Evolutionary conservation across 2,113 vertebrate genomes (phyloP), one percentile per base, ranked within the genome.

Genomic region (Brachyhypopomus gauderio): DNA sequence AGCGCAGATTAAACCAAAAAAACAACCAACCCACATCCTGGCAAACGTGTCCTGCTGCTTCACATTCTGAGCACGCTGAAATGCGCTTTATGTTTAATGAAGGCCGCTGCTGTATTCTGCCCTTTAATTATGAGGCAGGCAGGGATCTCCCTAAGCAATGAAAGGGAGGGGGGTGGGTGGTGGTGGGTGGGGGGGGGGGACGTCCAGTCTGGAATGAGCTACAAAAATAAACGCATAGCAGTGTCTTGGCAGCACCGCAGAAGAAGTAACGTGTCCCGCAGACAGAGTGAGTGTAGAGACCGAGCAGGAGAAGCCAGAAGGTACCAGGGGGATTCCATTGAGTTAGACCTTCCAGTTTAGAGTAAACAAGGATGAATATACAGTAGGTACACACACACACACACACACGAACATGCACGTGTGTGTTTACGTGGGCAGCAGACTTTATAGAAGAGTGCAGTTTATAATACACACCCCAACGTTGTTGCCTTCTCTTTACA

Each of bases 401-500:
- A 48, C 72, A 34, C 62, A 56, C 52, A 23, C 55, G 41, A 20
- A 48, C 62, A 41, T 67, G 20, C 60, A 20, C 41, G 9, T 27
- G 52, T 48, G 41, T 75, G 22, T 41, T 11, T 55, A 64, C 27
- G n/a, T 60, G 36, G 56, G 16, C 27, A 66, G 14, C 27, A 19
- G 16, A 67, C 34, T 67, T 67, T 67, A 16, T 8, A 36, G 36
- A 9, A 19, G 34, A 41, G n/a, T 11, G 6, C 30, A 60, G 36
- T 71, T 71, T 62, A n/a, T 12, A 48, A 9, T 34, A 12, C 36
- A 62, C 12, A 62, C 16, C 36, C 41, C 5, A 72, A 74, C 38
- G 55, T 12, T 9, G 23, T 66, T n/a, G 11, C 23, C 30, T 25
- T 77, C n/a, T 48, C 58, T 25, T 81, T 81, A n/a, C 88, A 99